Evolutionary conservation across 2,113 vertebrate species (phyloP), one percentile per base, ranked within the genome.

Genomic region (Callipepla squamata): DNA sequence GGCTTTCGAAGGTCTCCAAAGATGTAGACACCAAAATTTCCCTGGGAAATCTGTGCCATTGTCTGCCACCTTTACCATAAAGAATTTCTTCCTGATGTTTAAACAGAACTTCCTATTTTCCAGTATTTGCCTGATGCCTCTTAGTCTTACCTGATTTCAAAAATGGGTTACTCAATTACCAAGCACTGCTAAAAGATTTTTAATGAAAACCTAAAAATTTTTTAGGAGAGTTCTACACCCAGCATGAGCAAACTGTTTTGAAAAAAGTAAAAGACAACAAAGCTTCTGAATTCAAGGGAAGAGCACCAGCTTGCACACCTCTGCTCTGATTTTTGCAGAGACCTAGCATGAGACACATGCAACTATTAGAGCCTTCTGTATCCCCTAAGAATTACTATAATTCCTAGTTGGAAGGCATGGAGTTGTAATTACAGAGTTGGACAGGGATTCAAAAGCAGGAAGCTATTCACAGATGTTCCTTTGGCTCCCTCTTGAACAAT

Each of bases 251-350:
- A 85, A 59, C 2, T 2, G 7, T 20, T 59, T 68, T 4, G 0
- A 79, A 16, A 3, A 38, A 6, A 75, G 19, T 4, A 42, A 58
- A 81, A 83, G 23, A 65, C 11, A 51, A 8, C 2, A 62, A 44
- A 59, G 6, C 2, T 75, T 66, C 21, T 28, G 23, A 78, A 66
- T 48, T 74, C 50, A 80, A 65, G 15, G 42, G n/a, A 85, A 84
- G 9, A 3, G 0, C 8, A 6, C 11, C 16, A 9, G 6, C 28
- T 11, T 72, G 8, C 38, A 28, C 11, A 55, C 6, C 13, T 50
- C 16, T 67, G 13, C 14, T 75, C 38, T 0, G 0, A 2, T 61
- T 32, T 57, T 25, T 25, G 9, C 10, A 63, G 11, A 78, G 5
- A 36, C 11, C 22, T 51, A 86, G 15, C 16, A 76, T 0, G 1